Base-by-base conservation (phyloP, 2,113 vertebrate genomes). In the Bubalus kerabau region DNA sequence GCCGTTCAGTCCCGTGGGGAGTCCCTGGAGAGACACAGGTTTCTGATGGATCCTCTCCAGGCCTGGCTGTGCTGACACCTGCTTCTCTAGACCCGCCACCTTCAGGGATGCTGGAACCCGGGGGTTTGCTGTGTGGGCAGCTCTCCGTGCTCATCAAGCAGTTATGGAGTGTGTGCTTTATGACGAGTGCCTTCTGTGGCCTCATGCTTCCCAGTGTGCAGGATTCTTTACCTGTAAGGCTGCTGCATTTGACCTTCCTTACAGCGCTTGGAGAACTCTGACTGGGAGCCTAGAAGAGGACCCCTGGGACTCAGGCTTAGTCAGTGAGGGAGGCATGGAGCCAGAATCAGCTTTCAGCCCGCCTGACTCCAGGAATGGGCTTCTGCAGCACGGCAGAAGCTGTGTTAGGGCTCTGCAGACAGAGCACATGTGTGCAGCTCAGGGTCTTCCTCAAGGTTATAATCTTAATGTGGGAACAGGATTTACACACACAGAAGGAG, bases 131-230 rank as follows among this genome's bases (percentile, higher is more conserved):
- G 13, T 17, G 32, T 9, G 11, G 16, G 78, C 52, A 6, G 0
- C 1, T 19, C n/a, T 30, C 12, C 1, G 1, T 12, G 52, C 43
- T 19, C 32, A 12, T 26, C 54, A 5, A 7, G 28, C 24, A 19
- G 50, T 24, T 3, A 23, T 3, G 4, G 48, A 30, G 90, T 1
- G 0, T 5, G 43, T 52, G 7, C 74, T 43, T n/a, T 67, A 19
- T 40, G 23, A 12, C 7, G 1, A 17, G 23, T 19, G 2, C 50
- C 71, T 71, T 43, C 50, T 1, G 0, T 60, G 2, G 9, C 21
- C 67, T 74, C 2, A 0, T 26, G 24, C 64, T 46, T 46, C 7
- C 3, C 10, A 1, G 0, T 8, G n/a, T 17, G 6, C 23, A 0
- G n/a, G 2, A 17, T 30, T 64, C 56, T 67, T 78, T 54, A 28